Base-by-base conservation (phyloP, 2,888 invertebrate species). In the Sinopyrophorus schimmeli region DNA sequence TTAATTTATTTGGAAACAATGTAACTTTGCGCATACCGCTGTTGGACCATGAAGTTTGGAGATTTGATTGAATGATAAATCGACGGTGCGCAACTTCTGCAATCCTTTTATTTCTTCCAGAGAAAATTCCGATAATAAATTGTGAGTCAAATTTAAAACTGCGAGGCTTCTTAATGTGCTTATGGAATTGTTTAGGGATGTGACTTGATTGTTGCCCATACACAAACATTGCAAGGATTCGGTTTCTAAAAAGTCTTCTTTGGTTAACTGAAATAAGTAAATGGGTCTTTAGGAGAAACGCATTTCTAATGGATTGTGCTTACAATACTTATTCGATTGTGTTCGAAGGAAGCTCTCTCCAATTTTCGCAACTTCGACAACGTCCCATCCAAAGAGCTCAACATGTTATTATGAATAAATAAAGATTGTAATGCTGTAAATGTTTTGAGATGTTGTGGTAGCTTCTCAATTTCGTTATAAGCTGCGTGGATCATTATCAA, bases 81-180 rank as follows among this genome's bases (percentile, higher is more conserved):
- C 90, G 42, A 91, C 79, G 9, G 82, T 77, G 32, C 80, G 80
- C n/a, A 92, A 73, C 54, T 80, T 79, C 55, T 81, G 80, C 47
- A 91, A 71, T 0, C 89, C 89, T 46, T 84, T 83, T 30, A 91
- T 81, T 70, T 91, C 88, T 68, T 86, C 83, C 64, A 91, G 79
- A 0, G 89, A 89, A 73, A 92, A 91, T 63, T 89, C 87, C 1
- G 79, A 77, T 44, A 91, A 77, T 23, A 79, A 76, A 67, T 92
- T 92, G 66, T 84, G 83, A 0, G 89, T 87, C 51, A 92, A 75
- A 72, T 90, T 90, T 27, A 88, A 77, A 55, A 79, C 81, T 54
- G 80, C 78, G 12, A 92, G 72, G 5, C 82, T 81, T 59, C 80
- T 80, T 37, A 91, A 74, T 26, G 84, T 83, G 59, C 82, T 76